Evolutionary conservation across 1,140 invertebrate species (phyloP), one percentile per base, ranked within the genome.

Genomic region (Pogonus chalceus): DNA sequence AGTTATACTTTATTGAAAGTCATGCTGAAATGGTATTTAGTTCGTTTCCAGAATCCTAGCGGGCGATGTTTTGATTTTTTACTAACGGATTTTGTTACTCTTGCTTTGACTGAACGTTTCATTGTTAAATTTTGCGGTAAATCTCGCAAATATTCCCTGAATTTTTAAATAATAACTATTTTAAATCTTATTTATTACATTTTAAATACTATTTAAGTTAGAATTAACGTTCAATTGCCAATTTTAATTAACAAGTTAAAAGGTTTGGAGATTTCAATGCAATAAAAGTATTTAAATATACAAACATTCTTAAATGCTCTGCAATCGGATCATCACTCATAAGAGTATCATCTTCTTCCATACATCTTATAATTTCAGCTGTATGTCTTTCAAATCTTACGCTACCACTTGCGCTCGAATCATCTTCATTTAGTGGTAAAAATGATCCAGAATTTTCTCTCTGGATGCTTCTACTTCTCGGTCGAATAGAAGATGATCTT

Each of bases 121-220:
- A 82, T 72, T 2, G 78, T 79, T 49, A 85, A 64, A 24, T 77
- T 74, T 62, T 83, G 78, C 0, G 82, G 78, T 61, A 84, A 73
- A 37, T 81, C 77, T 53, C 76, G 70, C 37, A 84, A 62, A 1
- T 79, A 76, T 58, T 81, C 76, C 52, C 78, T 80, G 60, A 16
- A 70, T 68, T 55, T 49, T 54, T 51, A 46, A 51, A 51, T 10
- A 21, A 46, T 12, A 22, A 57, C 20, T 14, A 20, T 49, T 49
- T 53, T 47, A n/a, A 53, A 16, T 26, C 37, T 39, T 12, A 58
- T 9, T 9, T 35, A 22, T 46, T 31, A 35, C 18, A 47, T 24
- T 50, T n/a, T 12, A n/a, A n/a, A 35, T 20, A 22, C 23, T 51
- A 21, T 18, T 39, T 49, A 20, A 21, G 20, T 16, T 1, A 20